Evolutionary conservation across 2,888 invertebrate species (phyloP).

Genomic region (Drosophila suboccidentalis): DNA sequence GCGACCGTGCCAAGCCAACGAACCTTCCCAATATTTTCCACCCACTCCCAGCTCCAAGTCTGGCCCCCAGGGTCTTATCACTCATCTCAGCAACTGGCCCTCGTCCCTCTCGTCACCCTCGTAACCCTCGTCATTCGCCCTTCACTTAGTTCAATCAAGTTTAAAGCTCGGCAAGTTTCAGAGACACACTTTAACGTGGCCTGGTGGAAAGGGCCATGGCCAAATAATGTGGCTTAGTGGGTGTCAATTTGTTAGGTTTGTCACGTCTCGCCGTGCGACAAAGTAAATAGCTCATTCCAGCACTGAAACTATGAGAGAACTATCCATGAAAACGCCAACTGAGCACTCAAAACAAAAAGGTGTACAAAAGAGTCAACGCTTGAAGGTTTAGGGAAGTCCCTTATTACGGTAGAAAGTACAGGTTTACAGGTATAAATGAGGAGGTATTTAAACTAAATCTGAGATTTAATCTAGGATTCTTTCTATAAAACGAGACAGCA

Average conservation of each 20-base stretch:
- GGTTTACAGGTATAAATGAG: neutral
- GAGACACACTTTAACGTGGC: constrained; percentile 55
- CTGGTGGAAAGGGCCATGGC: constrained; percentile 43
- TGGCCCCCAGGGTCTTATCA: constrained; percentile 52
- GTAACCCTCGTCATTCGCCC: neutral
- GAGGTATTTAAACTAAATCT: neutral
- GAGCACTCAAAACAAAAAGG: constrained; percentile 9
- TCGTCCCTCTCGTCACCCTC: neutral
- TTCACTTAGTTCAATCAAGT: constrained; percentile 50
- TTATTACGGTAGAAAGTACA: neutral
- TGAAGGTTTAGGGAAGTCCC: neutral
- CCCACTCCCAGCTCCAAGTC: neutral
- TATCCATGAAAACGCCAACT: constrained; percentile 26
- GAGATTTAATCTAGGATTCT: neutral
- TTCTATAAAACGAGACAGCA: too few species aligned
- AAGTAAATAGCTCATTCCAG: constrained; percentile 60
- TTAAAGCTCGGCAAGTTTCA: constrained; percentile 57
- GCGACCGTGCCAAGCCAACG: constrained; percentile 42
- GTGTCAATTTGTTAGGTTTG: constrained; percentile 65
- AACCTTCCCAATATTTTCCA: neutral
- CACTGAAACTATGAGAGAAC: constrained; percentile 44
- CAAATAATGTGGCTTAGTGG: constrained; percentile 68
- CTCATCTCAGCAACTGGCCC: constrained; percentile 46
- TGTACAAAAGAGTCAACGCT: neutral
- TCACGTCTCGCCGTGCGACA: constrained; percentile 58